These are phyloP conservation scores for Aethes cnicana DNA, from an alignment of 2,888 invertebrate genomes.

Conservation along the genomic window DNA sequence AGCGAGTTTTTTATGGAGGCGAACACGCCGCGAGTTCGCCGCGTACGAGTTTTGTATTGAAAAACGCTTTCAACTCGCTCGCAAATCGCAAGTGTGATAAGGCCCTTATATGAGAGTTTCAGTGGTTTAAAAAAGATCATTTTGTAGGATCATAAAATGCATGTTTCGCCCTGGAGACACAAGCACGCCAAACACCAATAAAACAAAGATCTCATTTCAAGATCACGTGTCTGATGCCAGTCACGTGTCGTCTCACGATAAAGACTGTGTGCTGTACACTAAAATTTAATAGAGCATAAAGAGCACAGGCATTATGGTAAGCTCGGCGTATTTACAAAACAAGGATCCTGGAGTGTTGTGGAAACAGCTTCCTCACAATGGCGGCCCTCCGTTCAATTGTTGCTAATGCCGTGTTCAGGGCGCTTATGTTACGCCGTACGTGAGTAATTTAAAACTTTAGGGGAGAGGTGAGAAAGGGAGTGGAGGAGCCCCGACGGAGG, in stretches of 20 bases:
- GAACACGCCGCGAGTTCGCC: too few species aligned
- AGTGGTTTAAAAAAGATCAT: neutral
- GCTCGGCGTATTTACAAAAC: conserved; percentile 44
- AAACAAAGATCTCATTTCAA: conserved; percentile 15
- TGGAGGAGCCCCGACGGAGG: conserved; percentile 12
- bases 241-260: conserved; percentile 20
- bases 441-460: conserved; percentile 52
- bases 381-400: conserved; percentile 43
- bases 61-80: too few species aligned
- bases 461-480: conserved; percentile 32
- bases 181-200: conserved; percentile 7
- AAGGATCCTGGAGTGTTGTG: conserved; percentile 36
- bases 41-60: too few species aligned
- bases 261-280: conserved; percentile 14
- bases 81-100: too few species aligned
- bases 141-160: conserved; percentile 19
- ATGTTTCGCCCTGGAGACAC: conserved; percentile 8
- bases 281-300: conserved; percentile 29
- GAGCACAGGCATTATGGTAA: conserved; percentile 18
- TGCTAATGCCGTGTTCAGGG: conserved; percentile 49
- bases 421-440: conserved; percentile 47
- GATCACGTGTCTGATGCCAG: conserved; percentile 25
- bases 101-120: conserved; percentile 4
- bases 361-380: conserved; percentile 33
- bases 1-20: too few species aligned